Evolutionary conservation across 23 tunicate genomes (phyloP).

Genomic region (Styela plicata): DNA sequence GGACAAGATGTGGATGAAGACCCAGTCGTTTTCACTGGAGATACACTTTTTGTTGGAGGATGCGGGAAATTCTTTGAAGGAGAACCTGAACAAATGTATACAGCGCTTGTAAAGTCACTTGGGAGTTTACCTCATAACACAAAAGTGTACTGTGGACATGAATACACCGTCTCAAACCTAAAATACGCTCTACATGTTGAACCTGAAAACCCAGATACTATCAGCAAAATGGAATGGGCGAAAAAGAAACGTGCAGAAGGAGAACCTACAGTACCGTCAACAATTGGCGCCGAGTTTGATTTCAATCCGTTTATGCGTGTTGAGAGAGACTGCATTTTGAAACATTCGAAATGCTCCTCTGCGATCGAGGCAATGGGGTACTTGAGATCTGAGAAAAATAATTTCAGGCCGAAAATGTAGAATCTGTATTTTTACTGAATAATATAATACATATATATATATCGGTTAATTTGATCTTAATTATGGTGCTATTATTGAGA

Average conservation of each 20-base stretch:
- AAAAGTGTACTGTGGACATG: slow-evolving; percentile 94
- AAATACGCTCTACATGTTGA: slow-evolving; percentile 61
- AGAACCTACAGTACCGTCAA: slow-evolving; percentile 68
- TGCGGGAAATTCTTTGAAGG: slow-evolving; percentile 99
- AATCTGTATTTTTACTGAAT: too few species aligned
- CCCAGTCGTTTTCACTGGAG: slow-evolving; percentile 85
- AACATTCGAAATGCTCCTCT: slow-evolving; percentile 36
- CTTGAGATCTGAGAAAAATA: slow-evolving; percentile 71
- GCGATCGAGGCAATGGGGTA: slow-evolving; percentile 70
- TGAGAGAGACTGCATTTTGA: slow-evolving; percentile 4
- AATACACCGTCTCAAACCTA: slow-evolving; percentile 65
- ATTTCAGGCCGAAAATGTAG: slow-evolving; percentile 47
- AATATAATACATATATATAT: too few species aligned
- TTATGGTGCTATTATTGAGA: too few species aligned
- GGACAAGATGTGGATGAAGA: neutral
- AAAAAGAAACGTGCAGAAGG: slow-evolving; percentile 47
- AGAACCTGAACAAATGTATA: slow-evolving; percentile 73
- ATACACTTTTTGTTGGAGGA: slow-evolving; percentile 85
- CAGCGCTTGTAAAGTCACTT: slow-evolving; percentile 55
- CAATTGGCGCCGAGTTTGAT: slow-evolving; percentile 64
- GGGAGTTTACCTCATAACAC: slow-evolving; percentile 66
- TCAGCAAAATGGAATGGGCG: slow-evolving; percentile 74
- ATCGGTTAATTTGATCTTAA: too few species aligned
- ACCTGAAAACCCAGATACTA: slow-evolving; percentile 44
- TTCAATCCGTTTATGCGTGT: slow-evolving; percentile 95